A percentile compares a stretch with the other conserved stretches of the same genome.
These are phyloP conservation scores for Ephestia elutella DNA, from an alignment of 1,140 invertebrate species.

Conservation along the genomic window DNA sequence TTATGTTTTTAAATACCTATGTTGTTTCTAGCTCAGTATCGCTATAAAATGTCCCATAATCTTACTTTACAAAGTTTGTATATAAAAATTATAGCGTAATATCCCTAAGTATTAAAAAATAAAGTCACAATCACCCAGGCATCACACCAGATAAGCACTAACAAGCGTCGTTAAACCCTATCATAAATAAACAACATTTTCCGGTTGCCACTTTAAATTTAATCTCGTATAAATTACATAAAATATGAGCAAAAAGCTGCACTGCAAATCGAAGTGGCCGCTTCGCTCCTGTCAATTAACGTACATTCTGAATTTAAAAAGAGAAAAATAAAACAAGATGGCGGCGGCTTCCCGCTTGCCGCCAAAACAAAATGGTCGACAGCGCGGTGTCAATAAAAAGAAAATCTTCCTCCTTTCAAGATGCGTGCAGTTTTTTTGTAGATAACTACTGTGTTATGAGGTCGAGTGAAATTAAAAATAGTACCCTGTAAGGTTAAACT, in stretches of 20 bases:
- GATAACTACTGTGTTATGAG: no score
- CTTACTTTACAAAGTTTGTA: no score
- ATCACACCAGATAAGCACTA: slow-evolving; percentile 2
- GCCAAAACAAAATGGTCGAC: slow-evolving; percentile 19
- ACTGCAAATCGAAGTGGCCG: slow-evolving; percentile 23
- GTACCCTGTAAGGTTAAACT: no score
- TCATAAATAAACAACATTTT: slow-evolving; percentile 17
- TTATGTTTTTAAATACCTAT: no score
- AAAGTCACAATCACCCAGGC: not conserved
- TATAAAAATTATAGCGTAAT: no score
- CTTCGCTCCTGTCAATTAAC: slow-evolving; percentile 23
- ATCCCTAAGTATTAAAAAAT: not conserved
- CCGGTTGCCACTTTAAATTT: slow-evolving; percentile 23
- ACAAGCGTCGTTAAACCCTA: slow-evolving; percentile 2
- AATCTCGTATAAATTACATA: slow-evolving; percentile 22
- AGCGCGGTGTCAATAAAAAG: not conserved
- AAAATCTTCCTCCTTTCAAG: no score
- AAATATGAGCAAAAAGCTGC: slow-evolving; percentile 23
- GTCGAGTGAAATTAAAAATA: no score
- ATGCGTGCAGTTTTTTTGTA: no score
- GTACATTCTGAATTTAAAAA: slow-evolving; percentile 13
- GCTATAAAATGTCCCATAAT: no score
- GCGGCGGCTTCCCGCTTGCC: slow-evolving; percentile 13
- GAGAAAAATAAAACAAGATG: slow-evolving; percentile 18
- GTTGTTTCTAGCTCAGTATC: no score